Conservation (phyloP, 37 sponge, comb jelly and placozoan genomes). For the Cliona cf. orientalis region DNA sequence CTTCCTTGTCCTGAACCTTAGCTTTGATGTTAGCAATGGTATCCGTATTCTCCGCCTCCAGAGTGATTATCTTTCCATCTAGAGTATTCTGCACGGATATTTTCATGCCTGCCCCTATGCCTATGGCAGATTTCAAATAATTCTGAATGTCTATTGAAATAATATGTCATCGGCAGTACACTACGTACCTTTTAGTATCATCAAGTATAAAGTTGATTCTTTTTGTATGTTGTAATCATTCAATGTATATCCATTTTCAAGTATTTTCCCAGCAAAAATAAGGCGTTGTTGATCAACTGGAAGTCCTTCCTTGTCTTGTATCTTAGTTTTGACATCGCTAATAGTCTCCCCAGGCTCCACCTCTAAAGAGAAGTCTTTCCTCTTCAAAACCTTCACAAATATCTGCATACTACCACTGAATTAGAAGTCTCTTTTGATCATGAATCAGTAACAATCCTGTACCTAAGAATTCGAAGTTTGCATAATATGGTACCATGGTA, state of each 20-base stretch:
- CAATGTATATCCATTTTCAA: constrained; percentile 54
- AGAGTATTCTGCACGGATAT: too few relatives aligned
- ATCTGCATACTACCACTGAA: constrained; percentile 74
- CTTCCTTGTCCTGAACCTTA: constrained; percentile 95
- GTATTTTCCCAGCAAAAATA: constrained; percentile 89
- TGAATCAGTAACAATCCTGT: too few relatives aligned
- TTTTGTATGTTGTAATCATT: constrained; percentile 84
- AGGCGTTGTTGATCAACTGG: constrained; percentile 96
- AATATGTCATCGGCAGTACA: too few relatives aligned
- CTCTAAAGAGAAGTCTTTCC: constrained; percentile 93
- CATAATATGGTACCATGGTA: too few relatives aligned
- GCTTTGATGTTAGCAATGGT: constrained; percentile 90
- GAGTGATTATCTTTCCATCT: constrained; percentile 93
- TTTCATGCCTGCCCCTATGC: too few relatives aligned
- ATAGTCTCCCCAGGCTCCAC: constrained; percentile 91
- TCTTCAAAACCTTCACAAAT: constrained; percentile 72
- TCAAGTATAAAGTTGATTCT: constrained; percentile 87
- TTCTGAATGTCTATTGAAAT: constrained; percentile 69
- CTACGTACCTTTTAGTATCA: constrained; percentile 11
- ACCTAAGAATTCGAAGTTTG: too few relatives aligned
- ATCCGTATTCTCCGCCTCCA: constrained; percentile 90
- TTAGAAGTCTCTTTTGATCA: too few relatives aligned
- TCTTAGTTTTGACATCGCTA: constrained; percentile 90
- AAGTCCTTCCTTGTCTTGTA: constrained; percentile 96
- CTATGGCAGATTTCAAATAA: constrained; percentile 71